A percentile compares a stretch with the other conserved stretches of the same genome.
These are phyloP conservation scores for Xyrauchen texanus DNA, from an alignment of 2,113 vertebrate genomes.

Conservation along the genomic window DNA sequence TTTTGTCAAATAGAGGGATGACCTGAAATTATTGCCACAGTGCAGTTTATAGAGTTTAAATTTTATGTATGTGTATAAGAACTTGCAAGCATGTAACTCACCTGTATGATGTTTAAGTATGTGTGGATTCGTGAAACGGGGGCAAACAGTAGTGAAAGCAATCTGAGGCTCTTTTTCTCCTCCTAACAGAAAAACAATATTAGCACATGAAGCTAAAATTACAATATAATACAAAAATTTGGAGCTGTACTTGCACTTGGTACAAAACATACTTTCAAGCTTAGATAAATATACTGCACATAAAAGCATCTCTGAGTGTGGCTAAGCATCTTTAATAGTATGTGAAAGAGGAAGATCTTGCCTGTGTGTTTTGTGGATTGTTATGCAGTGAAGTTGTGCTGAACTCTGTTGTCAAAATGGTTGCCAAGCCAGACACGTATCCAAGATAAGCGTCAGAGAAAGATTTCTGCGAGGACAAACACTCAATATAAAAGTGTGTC, in stretches of 20 bases:
- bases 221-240: not conserved
- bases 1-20: no score
- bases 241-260: no score
- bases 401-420: slow-evolving; percentile 70
- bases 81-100: slow-evolving; percentile 40
- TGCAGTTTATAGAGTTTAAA: no score
- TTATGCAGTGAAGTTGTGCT: slow-evolving; percentile 59
- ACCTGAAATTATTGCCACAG: no score
- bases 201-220: not conserved
- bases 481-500: not conserved
- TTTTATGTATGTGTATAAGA: no score
- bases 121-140: slow-evolving; percentile 71
- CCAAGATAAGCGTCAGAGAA: slow-evolving; percentile 72
- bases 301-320: no score
- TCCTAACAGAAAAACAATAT: slow-evolving; percentile 41
- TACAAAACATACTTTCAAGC: no score
- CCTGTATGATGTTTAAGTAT: slow-evolving; percentile 76
- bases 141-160: slow-evolving; percentile 69
- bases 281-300: no score
- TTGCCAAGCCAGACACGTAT: slow-evolving; percentile 66
- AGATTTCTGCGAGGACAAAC: slow-evolving; percentile 60
- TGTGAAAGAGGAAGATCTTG: slow-evolving; percentile 21
- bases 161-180: slow-evolving; percentile 66
- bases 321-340: not conserved
- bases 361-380: slow-evolving; percentile 59